Base-by-base conservation (phyloP, 2,888 invertebrate genomes). In the Drosophila rubida region DNA sequence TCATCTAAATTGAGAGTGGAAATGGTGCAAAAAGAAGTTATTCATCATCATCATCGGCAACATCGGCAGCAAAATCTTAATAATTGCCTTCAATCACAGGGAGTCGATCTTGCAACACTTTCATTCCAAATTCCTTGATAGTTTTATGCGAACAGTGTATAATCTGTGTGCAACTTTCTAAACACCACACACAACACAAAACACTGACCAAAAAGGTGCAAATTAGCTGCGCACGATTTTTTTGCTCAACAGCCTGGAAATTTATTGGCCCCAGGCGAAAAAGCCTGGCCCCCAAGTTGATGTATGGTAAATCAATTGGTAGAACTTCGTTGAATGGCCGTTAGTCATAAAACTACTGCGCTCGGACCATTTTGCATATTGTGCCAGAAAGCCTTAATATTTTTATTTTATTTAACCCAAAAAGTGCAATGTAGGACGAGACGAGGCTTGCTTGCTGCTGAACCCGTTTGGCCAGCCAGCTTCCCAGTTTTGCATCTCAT, bases 401-500 rank as follows among this genome's bases (percentile, higher is more conserved):
- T 44, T 51, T n/a, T 58, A 49, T 59, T 51, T 13, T 30, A 65
- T 63, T 51, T 84, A 87, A 89, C 88, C 88, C 77, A 78, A 89
- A 89, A 88, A 73, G 45, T 44, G 65, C 80, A 76, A 88, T 87
- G 87, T 88, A 82, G 87, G 88, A 78, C 86, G 86, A 44, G 37
- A 32, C 74, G 41, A 51, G 22, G 75, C 27, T 13, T 58, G 75
- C 61, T 35, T 58, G 75, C 61, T 35, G 64, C 72, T 80, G 88
- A 87, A 89, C 87, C 78, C 77, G 87, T 86, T 87, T 82, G 74
- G 65, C 70, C 76, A 77, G 67, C 50, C 46, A 58, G 54, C 62
- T 51, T n/a, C 66, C 61, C 63, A 46, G 58, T 60, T 65, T 60
- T 60, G 53, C 61, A 74, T 41, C 75, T 81, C 75, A 73, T 60